Percentiles rank a stretch among this genome's conserved stretches.
Evolutionary conservation across 2,888 invertebrate species (phyloP).

Genomic region (Salpingus planirostris): DNA sequence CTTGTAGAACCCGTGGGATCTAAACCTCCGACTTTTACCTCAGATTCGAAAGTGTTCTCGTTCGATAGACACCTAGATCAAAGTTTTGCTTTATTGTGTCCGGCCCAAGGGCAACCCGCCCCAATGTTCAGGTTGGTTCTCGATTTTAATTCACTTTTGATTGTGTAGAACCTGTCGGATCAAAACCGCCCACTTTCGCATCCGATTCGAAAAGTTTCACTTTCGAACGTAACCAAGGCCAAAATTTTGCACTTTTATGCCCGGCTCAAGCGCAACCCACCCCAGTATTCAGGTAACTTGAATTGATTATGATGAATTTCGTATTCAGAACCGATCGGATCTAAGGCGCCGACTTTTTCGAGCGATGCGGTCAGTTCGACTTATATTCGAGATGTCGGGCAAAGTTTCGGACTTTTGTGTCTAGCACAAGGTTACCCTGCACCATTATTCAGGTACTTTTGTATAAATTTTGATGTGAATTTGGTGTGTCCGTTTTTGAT

Average conservation of each 20-base stretch:
- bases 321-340: constrained; percentile 47
- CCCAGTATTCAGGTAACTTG: constrained; percentile 18
- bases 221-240: constrained; percentile 27
- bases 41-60: constrained; percentile 43
- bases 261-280: constrained; percentile 52
- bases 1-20: constrained; percentile 48
- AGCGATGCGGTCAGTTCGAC: constrained; percentile 43
- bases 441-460: constrained; percentile 52
- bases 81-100: constrained; percentile 47
- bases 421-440: constrained; percentile 54
- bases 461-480: too few relatives aligned
- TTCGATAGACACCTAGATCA: constrained; percentile 39
- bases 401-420: constrained; percentile 42
- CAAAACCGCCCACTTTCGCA: constrained; percentile 57
- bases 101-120: constrained; percentile 60
- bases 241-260: constrained; percentile 47
- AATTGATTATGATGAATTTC: constrained; percentile 16
- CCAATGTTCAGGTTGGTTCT: constrained; percentile 59
- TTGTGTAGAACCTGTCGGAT: constrained; percentile 50
- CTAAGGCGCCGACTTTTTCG: constrained; percentile 45
- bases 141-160: not conserved
- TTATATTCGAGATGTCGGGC: constrained; percentile 38
- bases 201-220: constrained; percentile 56
- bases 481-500: constrained; percentile 48
- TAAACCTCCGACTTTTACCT: constrained; percentile 43